Conservation (phyloP, 2,797 vertebrate genomes). For the Cossypha polioptera region DNA sequence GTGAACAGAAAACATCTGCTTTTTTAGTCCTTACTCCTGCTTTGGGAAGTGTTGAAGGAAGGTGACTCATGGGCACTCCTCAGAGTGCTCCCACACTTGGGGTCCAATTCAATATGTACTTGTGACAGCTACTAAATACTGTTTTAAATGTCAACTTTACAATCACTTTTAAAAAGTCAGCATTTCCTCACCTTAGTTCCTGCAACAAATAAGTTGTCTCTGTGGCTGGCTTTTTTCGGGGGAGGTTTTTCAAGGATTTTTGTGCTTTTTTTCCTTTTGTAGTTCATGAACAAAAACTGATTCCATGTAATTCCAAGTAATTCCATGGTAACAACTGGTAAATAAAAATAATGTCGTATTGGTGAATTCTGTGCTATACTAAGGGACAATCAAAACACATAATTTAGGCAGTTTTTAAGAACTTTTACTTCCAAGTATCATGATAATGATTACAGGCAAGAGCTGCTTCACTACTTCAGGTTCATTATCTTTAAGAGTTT, state of each 20-base stretch:
- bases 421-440: not conserved
- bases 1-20: not conserved
- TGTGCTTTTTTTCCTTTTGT: accelerated
- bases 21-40: not conserved
- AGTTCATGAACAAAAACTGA: not conserved
- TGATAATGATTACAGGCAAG: not conserved
- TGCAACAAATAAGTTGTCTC: not conserved
- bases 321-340: not conserved
- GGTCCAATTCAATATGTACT: not conserved
- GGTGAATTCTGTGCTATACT: not conserved
- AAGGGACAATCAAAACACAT: not conserved
- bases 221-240: accelerated
- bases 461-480: not conserved
- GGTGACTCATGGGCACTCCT: not conserved
- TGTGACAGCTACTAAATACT: not conserved
- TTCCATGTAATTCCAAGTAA: not conserved
- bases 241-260: not conserved
- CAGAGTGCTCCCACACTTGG: accelerated
- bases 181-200: not conserved
- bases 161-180: not conserved
- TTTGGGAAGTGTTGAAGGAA: not conserved
- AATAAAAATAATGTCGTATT: not conserved
- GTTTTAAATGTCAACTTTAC: not conserved
- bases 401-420: not conserved
- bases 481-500: conserved; percentile 28